Conservation (phyloP, 2,797 vertebrate species). For the Phataginus tetradactyla region DNA sequence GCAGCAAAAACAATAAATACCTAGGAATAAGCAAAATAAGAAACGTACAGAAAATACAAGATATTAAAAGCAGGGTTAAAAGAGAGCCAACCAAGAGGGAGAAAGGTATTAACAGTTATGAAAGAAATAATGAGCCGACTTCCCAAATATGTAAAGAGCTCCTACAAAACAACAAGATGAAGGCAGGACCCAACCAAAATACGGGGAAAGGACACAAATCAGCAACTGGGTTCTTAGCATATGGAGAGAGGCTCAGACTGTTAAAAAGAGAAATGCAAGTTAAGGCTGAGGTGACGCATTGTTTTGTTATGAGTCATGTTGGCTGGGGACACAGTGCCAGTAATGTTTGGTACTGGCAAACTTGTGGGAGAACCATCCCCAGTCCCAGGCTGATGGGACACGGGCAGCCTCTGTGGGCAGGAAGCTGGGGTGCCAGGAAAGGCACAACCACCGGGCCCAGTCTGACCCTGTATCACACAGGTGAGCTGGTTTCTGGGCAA, state of each 20-base stretch:
- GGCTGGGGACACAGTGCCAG: too few relatives aligned
- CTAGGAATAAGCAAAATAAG: neutral
- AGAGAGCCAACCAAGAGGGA: neutral
- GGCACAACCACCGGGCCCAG: too few relatives aligned
- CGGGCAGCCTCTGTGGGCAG: too few relatives aligned
- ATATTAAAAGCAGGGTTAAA: neutral
- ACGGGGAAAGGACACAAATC: neutral
- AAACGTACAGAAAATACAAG: neutral
- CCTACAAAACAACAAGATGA: neutral
- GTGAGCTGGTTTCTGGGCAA: neutral
- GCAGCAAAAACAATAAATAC: neutral
- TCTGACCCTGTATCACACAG: neutral
- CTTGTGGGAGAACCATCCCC: neutral
- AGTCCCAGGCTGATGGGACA: neutral
- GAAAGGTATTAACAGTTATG: neutral
- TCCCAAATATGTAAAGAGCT: neutral
- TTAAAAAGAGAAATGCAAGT: neutral
- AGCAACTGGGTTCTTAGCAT: neutral
- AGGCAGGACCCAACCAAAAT: neutral
- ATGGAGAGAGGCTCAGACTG: neutral
- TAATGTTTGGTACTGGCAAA: neutral
- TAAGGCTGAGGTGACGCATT: neutral
- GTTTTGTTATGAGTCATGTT: too few relatives aligned
- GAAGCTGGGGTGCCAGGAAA: too few relatives aligned
- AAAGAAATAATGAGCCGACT: neutral